Evolutionary conservation across 1,140 invertebrate species (phyloP).

Genomic region (Drosophila lini): DNA sequence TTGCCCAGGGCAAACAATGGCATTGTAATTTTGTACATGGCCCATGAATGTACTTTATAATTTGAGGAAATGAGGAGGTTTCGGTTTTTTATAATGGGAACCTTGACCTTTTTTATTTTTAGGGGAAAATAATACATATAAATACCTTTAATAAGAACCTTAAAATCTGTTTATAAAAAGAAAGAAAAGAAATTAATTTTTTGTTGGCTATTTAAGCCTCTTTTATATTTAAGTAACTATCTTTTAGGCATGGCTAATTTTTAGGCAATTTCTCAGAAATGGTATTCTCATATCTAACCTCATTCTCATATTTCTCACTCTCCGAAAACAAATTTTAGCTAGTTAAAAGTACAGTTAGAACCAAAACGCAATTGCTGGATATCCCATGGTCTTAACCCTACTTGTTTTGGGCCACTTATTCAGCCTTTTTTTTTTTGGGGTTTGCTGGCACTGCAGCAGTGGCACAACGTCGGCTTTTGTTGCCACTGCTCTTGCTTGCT

Average conservation of each 20-base stretch:
- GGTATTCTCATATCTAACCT: too few species aligned
- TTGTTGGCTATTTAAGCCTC: too few species aligned
- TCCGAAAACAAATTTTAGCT: not conserved
- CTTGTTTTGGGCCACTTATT: not conserved
- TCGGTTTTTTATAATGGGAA: not conserved
- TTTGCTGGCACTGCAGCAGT: constrained; percentile 13
- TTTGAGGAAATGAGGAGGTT: not conserved
- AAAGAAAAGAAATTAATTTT: too few species aligned
- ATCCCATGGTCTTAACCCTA: not conserved
- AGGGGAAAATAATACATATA: not conserved
- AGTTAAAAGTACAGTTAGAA: not conserved
- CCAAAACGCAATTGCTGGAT: not conserved
- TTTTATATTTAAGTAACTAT: not conserved
- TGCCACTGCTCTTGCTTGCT: constrained; percentile 18
- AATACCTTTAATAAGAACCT: not conserved
- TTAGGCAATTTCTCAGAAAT: too few species aligned
- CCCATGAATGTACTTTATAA: constrained; percentile 10
- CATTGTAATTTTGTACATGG: constrained; percentile 71
- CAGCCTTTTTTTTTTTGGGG: constrained; percentile 14
- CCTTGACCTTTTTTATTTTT: not conserved
- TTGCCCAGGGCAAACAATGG: constrained; percentile 65
- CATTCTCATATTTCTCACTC: not conserved
- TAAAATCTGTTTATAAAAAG: too few species aligned
- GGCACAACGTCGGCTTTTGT: constrained; percentile 23
- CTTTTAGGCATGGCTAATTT: not conserved